These are phyloP conservation scores for Callipepla squamata DNA, from an alignment of 2,113 vertebrate genomes.

Conservation along the genomic window DNA sequence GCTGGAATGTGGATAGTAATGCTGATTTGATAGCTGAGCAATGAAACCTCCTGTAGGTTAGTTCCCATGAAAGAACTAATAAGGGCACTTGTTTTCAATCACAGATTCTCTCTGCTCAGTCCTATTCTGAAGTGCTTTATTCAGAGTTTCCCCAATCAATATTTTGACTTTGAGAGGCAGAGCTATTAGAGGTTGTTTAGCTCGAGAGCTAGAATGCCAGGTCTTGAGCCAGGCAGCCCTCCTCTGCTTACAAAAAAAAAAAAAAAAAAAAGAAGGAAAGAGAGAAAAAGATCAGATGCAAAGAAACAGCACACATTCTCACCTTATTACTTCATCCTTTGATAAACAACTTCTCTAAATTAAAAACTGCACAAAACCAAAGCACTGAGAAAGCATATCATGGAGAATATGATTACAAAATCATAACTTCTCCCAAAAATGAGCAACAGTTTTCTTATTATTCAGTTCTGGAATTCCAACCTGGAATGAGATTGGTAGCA, in stretches of 20 bases:
- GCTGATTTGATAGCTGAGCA: conserved; percentile 52
- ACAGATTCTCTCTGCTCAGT: conserved; percentile 50
- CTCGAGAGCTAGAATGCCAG: conserved; percentile 28
- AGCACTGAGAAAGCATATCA: background rate
- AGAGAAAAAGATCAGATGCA: background rate
- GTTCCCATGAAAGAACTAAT: conserved; percentile 60
- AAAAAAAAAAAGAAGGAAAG: background rate
- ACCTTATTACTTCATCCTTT: background rate
- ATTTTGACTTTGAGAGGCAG: conserved; percentile 68
- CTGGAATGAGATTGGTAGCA: background rate
- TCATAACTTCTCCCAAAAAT: background rate
- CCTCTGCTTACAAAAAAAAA: background rate
- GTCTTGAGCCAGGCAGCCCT: conserved; percentile 20
- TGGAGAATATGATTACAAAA: background rate
- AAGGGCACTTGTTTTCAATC: conserved; percentile 69
- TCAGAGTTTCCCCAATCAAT: conserved; percentile 69
- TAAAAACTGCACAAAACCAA: background rate
- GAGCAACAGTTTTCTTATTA: background rate
- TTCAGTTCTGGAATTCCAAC: background rate
- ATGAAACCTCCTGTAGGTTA: conserved; percentile 53
- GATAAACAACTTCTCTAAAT: background rate
- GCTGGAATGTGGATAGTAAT: conserved; percentile 2
- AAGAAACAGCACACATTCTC: background rate
- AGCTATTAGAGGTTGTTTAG: conserved; percentile 62
- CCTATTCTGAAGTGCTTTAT: conserved; percentile 59